Evolutionary conservation across 1,140 invertebrate genomes (phyloP), one percentile per base, ranked within the genome.

Genomic region (Drosophila takahashii): DNA sequence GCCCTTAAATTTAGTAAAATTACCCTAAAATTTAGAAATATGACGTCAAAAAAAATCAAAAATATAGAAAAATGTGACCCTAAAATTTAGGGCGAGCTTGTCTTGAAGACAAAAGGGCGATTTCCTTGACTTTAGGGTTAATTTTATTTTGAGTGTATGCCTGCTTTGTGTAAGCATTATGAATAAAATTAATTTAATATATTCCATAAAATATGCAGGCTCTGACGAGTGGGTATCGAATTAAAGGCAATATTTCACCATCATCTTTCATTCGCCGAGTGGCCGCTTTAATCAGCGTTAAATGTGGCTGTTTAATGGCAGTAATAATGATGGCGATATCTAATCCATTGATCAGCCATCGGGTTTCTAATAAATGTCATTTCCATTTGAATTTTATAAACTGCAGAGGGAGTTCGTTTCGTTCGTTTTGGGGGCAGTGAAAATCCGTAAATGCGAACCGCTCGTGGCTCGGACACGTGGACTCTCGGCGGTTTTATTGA

Each of bases 401-500:
- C 65, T 64, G 56, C 27, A 41, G n/a, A 7, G 16, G 8, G 27
- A 1, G 11, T 1, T 3, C 0, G 18, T 0, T 11, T 27, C 13
- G 29, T 16, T 22, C 34, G 29, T 32, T 47, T 65, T 8, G 16
- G 59, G 42, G 36, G 59, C 3, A 13, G 47, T 39, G 37, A 32
- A 44, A 48, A 67, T 57, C 56, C 41, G 54, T 57, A 59, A 52
- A 69, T 52, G 42, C 36, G 27, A 60, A 7, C 22, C 48, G 42
- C 59, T 57, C 52, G 56, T 62, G 58, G 57, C 51, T n/a, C 10
- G 39, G 52, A 75, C 59, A 75, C 72, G 71, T 75, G 71, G 52
- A 53, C 52, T 57, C 37, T 27, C 16, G 58, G 73, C 83, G 77
- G 45, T 69, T 79, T 87, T 89, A 86, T 86, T 86, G 83, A 86